phyloP scores from a whole-genome alignment of 2,797 vertebrate species.

The Falco novaeseelandiae region DNA sequence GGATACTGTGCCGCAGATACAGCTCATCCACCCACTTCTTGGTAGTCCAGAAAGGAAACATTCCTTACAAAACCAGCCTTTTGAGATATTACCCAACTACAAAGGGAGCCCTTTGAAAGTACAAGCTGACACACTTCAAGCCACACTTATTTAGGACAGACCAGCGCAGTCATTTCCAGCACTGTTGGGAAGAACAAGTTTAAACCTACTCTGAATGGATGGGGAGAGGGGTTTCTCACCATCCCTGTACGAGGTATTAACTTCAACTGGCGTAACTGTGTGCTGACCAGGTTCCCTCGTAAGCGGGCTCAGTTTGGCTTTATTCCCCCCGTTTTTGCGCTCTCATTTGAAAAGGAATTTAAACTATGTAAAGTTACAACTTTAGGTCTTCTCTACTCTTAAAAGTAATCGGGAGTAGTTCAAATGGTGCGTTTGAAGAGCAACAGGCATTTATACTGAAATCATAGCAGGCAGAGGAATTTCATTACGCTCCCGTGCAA shows the following conservation, averaged over 20 bases:
- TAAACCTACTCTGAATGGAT: neutral
- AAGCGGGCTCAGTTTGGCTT: neutral
- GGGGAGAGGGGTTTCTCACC: neutral
- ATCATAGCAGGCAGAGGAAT: neutral
- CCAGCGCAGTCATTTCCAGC: fast-evolving
- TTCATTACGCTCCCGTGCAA: neutral
- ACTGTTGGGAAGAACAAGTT: neutral
- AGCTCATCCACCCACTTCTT: neutral
- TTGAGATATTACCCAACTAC: neutral
- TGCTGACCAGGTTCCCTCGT: neutral
- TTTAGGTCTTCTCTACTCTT: neutral
- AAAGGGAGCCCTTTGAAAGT: neutral
- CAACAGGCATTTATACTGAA: neutral
- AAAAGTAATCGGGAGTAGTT: neutral
- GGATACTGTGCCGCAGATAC: neutral
- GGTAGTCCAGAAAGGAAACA: neutral
- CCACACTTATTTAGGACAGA: neutral
- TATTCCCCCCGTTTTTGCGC: neutral
- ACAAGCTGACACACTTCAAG: neutral
- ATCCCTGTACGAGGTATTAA: neutral
- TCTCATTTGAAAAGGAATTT: neutral
- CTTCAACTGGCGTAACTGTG: fast-evolving
- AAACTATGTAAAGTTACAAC: fast-evolving
- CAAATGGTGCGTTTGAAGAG: neutral
- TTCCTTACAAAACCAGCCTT: neutral